Conservation (phyloP, 2,888 invertebrate species). For the Tipula vernalis region DNA sequence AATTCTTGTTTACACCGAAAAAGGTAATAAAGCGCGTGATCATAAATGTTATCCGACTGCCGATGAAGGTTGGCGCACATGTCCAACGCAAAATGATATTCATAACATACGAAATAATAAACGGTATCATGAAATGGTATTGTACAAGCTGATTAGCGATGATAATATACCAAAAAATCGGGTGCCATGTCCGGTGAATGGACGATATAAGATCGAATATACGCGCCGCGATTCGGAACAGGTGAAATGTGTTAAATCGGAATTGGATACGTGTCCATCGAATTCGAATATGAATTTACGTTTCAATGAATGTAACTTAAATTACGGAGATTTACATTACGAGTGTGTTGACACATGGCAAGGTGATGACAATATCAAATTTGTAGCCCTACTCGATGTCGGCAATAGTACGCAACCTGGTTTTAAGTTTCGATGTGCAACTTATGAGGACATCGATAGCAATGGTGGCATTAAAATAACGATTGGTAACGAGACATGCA, state of each 20-base stretch:
- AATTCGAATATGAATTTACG: conserved; percentile 44
- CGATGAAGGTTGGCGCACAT: conserved; percentile 43
- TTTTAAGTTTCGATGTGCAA: conserved; percentile 47
- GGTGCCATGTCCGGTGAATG: conserved; percentile 50
- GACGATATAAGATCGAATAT: conserved; percentile 45
- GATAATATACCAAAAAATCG: conserved; percentile 39
- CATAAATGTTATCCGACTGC: conserved; percentile 44
- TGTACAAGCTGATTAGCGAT: conserved; percentile 44
- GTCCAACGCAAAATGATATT: conserved; percentile 36
- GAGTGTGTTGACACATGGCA: conserved; percentile 53
- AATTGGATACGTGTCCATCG: conserved; percentile 46
- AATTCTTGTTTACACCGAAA: neutral
- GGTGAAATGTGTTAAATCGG: conserved; percentile 43
- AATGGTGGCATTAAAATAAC: conserved; percentile 44
- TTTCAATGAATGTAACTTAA: conserved; percentile 43
- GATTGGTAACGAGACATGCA: conserved; percentile 49
- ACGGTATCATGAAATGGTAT: conserved; percentile 36
- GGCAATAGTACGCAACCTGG: conserved; percentile 18
- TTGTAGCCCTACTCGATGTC: conserved; percentile 41
- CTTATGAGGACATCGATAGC: conserved; percentile 37
- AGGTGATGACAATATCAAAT: conserved; percentile 41
- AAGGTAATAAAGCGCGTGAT: conserved; percentile 18
- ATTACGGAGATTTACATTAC: conserved; percentile 42
- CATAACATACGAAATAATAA: conserved; percentile 21
- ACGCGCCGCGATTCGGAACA: conserved; percentile 38